Base-by-base conservation (phyloP, 2,797 vertebrate genomes). In the Propithecus deckenii region DNA sequence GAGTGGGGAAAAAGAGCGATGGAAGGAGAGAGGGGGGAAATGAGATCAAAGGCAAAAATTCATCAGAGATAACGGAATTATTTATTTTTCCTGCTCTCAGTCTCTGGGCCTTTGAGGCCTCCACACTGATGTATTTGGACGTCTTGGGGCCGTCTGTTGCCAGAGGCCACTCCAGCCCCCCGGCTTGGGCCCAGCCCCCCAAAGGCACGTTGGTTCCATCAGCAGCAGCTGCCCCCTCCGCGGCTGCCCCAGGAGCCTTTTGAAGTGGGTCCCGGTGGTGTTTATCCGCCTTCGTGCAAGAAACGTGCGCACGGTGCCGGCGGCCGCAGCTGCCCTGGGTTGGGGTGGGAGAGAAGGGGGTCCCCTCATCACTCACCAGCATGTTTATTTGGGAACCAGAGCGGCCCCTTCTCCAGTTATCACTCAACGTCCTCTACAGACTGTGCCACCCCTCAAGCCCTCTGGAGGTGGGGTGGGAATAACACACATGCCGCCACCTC, bases 11-110 rank as follows among this genome's bases (percentile, higher is more conserved):
- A n/a, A 52, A 55, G 59, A 52, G 75, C 75, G 11, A 79, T 84
- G 93, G 94, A 91, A 79, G 86, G 80, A 41, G 4, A 94, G 97
- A 96, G 97, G 97, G 98, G 98, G 98, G 98, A 96, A 95, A 78
- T 69, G 97, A 99, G 99, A 99, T 99, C 99, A 99, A 99, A 99
- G 99, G 98, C 98, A 98, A 98, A 99, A 99, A 99, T 99, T 99
- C 98, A 98, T 98, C 98, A 98, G 98, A 99, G 99, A 99, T 99
- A 99, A 99, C 98, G 95, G 98, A 98, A 98, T 98, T 98, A 98
- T 99, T 99, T 99, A 98, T 99, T 99, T 99, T 99, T 98, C 98
- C 98, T 98, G 98, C 98, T 98, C 97, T 97, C 97, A 87, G 98
- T 63, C 94, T 79, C 83, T 20, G 93, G 97, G 97, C 80, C 96